Base-by-base conservation (phyloP, 2,888 invertebrate genomes). In the Argyra leucocephala region DNA sequence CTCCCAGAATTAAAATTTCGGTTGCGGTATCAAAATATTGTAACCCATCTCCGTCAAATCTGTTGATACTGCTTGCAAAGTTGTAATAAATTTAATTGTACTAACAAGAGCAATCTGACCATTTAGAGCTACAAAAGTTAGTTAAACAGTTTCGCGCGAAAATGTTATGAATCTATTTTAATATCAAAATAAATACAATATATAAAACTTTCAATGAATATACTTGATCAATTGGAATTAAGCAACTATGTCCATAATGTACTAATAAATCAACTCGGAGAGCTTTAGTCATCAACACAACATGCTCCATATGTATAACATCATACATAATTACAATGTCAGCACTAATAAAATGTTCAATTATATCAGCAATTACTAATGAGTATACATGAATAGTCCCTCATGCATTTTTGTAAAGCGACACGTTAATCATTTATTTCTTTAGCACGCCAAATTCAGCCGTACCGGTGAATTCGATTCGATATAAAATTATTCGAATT, bases 301-400 rank as follows among this genome's bases (percentile, higher is more conserved):
- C 99, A 77, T 99, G 99, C 0, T 99, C 99, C 57, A 99, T 99
- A 76, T 99, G 99, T 0, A 99, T 98, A 21, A 99, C 97, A 81
- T 99, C 99, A 9, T 96, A 98, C 94, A 99, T 94, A 68, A 99
- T 96, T 62, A 98, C 86, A 0, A 91, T 90, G 72, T 97, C 96
- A 2, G 93, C 93, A 48, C 85, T 86, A 2, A 94, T 93, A 75
- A 95, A 94, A 65, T 85, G 84, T 78, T 93, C 90, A 71, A 97
- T 88, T 69, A 99, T 95, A 77, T 98, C 96, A 69, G 93, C 89
- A 67, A 99, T 88, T 3, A 92, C 89, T 68, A 95, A 92, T 0
- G 98, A 88, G n/a, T n/a, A 81, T 91, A 99, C 82, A 99, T 83
- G 22, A 96, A 83, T 6, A 99, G 80, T 15, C 91, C 99, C 84